Percentiles rank a stretch among this genome's conserved stretches.
Evolutionary conservation across 2,888 invertebrate genomes (phyloP).

Genomic region (Agrochola lota): DNA sequence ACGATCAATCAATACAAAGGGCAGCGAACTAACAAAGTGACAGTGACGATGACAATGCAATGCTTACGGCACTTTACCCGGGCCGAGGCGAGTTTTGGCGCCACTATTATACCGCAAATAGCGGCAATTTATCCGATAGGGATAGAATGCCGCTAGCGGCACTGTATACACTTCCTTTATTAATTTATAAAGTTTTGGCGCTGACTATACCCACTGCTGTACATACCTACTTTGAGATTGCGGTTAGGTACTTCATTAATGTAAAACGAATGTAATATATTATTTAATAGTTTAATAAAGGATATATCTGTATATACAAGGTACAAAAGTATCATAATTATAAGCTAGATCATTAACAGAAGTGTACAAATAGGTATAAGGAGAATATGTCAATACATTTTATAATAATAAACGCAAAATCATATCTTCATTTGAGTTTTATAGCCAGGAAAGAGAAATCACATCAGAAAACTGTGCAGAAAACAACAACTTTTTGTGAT

Average conservation of each 20-base stretch:
- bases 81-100: too few relatives aligned
- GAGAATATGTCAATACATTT: conserved; percentile 51
- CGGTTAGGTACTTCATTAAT: neutral
- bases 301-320: conserved; percentile 77
- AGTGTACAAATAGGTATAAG: conserved; percentile 53
- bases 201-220: neutral
- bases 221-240: neutral
- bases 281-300: conserved; percentile 70
- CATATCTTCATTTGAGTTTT: conserved; percentile 19
- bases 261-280: conserved; percentile 30
- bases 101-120: too few relatives aligned
- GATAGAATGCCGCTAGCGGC: too few relatives aligned
- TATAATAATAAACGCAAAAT: conserved; percentile 28
- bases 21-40: too few relatives aligned
- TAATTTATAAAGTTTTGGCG: neutral
- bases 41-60: too few relatives aligned
- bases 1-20: too few relatives aligned
- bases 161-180: too few relatives aligned
- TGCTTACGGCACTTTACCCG: too few relatives aligned
- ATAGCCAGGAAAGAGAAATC: conserved; percentile 2
- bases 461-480: neutral
- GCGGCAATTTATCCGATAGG: too few relatives aligned
- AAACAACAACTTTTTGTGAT: conserved; percentile 5
- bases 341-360: conserved; percentile 61
- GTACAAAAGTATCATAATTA: conserved; percentile 80